Base-by-base conservation (phyloP, 2,888 invertebrate species). In the Aradus depressus region DNA sequence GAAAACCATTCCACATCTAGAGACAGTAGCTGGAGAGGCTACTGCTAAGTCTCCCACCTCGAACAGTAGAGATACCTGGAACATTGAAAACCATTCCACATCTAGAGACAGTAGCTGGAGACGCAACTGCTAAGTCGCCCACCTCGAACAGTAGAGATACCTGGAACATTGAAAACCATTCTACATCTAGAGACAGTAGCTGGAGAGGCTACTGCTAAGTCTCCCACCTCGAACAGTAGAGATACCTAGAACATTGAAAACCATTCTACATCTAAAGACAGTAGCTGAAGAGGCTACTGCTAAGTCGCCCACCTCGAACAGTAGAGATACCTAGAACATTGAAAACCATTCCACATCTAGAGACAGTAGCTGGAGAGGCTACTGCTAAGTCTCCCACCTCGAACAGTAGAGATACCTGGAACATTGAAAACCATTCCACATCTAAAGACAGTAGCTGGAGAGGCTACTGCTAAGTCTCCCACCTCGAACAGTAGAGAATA, bases 171-270 rank as follows among this genome's bases (percentile, higher is more conserved):
- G 70, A 90, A 92, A 32, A 93, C 86, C 48, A 60, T 60, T 4
- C 92, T 92, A 64, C 91, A 92, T 6, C 92, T 77, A 3, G 90
- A 90, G 8, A 93, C 91, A 0, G 92, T 92, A 0, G 92, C 92
- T 0, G 92, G 92, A 0, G 87, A 87, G 0, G 88, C 87, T 26
- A 83, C 83, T 0, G 84, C 75, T 50, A 92, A 69, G 65, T 90
- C 85, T 55, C 82, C 77, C 0, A 89, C 88, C 70, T 88, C 87
- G 64, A 88, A 87, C 10, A 88, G 68, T 28, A 88, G 66, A 0
- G 84, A 84, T 25, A 70, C 70, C 66, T 67, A 53, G 28, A 55
- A 43, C 92, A 64, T 88, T 84, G 69, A 91, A 92, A 32, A 93
- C 86, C 48, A 58, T 58, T n/a, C 92, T 92, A 64, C 91, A 91